These are phyloP conservation scores for Eumacrocentrus americanus DNA, from an alignment of 2,888 invertebrate species.

Conservation along the genomic window DNA sequence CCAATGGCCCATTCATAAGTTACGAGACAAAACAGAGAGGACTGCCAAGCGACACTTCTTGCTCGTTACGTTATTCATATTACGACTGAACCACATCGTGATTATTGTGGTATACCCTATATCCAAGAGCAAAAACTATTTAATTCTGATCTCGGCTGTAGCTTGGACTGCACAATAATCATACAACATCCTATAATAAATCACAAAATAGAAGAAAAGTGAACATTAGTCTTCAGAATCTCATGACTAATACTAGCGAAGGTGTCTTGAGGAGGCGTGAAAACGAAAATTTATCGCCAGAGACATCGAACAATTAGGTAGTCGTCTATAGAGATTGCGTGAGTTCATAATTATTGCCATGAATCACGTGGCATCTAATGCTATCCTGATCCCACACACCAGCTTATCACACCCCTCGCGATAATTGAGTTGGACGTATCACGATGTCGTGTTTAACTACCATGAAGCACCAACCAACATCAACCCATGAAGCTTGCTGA, in stretches of 20 bases:
- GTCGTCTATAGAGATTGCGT: no score
- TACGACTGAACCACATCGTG: no score
- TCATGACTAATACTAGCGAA: no score
- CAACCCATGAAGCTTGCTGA: background rate
- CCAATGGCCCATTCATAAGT: slow-evolving; percentile 4
- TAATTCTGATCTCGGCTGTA: background rate
- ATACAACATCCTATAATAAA: background rate
- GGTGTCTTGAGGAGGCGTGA: no score
- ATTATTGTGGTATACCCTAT: background rate
- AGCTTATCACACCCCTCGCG: slow-evolving; percentile 38
- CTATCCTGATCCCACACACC: slow-evolving; percentile 35
- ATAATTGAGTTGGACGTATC: slow-evolving; percentile 45
- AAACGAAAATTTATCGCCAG: no score
- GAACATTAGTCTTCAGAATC: background rate
- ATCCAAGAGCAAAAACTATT: slow-evolving; percentile 5
- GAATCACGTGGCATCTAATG: slow-evolving; percentile 41
- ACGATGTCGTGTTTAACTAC: slow-evolving; percentile 32
- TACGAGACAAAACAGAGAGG: background rate
- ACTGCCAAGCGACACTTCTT: slow-evolving; percentile 11
- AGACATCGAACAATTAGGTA: no score
- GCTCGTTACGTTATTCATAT: slow-evolving; percentile 17
- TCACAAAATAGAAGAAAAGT: background rate
- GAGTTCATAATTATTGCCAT: slow-evolving; percentile 42
- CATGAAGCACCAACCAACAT: slow-evolving; percentile 14
- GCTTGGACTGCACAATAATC: slow-evolving; percentile 3